Percentiles rank a stretch among this genome's conserved stretches.
phyloP scores from a whole-genome alignment of 2,113 vertebrate species.

The Pygoscelis antarcticus region DNA sequence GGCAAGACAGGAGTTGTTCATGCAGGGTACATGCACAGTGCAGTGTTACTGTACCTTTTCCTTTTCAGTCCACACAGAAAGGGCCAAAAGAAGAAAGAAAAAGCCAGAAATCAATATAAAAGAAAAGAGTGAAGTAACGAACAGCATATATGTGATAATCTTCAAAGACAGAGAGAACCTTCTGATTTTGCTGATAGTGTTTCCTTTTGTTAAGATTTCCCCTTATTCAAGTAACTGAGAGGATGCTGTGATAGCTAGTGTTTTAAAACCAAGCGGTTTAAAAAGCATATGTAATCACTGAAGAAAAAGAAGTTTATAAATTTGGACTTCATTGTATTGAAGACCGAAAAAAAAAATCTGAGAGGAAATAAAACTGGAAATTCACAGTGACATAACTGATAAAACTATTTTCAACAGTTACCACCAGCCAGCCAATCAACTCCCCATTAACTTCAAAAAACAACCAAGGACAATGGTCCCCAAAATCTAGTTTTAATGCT shows the following conservation, averaged over 20 bases:
- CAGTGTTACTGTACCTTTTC: slow-evolving; percentile 89
- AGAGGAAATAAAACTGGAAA: background rate
- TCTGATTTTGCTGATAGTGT: background rate
- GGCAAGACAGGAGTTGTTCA: slow-evolving; percentile 38
- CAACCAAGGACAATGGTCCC: background rate
- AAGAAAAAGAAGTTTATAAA: background rate
- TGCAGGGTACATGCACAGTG: slow-evolving; percentile 61
- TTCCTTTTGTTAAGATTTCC: background rate
- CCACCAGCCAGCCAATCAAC: background rate
- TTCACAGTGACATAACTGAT: background rate
- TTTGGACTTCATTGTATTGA: background rate
- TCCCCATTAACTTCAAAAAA: background rate
- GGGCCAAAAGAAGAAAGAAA: slow-evolving; percentile 62
- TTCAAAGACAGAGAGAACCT: background rate
- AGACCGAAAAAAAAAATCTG: background rate
- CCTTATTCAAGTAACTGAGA: background rate
- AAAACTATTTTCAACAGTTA: background rate
- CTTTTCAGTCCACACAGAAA: slow-evolving; percentile 81
- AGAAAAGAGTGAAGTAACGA: slow-evolving; percentile 20
- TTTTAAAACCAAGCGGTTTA: background rate
- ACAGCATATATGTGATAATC: background rate
- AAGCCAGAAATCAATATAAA: slow-evolving; percentile 72
- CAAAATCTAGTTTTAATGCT: background rate
- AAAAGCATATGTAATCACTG: background rate
- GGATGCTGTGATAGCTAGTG: background rate